Percentiles rank a stretch among this genome's conserved stretches.
These are phyloP conservation scores for Alouatta palliata DNA, from an alignment of 2,113 vertebrate genomes.

Conservation along the genomic window DNA sequence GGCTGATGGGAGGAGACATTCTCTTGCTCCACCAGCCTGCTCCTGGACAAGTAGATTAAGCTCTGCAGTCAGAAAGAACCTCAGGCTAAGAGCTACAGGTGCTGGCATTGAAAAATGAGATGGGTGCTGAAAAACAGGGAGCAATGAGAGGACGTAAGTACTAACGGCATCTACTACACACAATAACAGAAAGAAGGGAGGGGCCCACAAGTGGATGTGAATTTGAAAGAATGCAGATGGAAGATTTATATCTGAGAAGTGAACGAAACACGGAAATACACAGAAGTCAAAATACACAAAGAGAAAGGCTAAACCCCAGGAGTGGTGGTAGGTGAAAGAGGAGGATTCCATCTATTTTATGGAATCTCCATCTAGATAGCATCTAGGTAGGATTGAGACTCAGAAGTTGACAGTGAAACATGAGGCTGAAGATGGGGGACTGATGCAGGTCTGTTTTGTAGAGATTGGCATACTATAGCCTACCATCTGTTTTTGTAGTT, in stretches of 20 bases:
- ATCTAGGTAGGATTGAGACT: neutral
- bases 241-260: neutral
- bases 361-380: neutral
- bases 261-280: neutral
- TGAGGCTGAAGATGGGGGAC: neutral
- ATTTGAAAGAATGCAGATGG: neutral
- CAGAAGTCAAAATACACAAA: neutral
- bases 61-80: neutral
- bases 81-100: neutral
- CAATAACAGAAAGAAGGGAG: neutral
- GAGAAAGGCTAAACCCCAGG: neutral
- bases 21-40: neutral
- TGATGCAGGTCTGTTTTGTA: neutral
- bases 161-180: neutral
- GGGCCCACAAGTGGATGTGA: neutral
- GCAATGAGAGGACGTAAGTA: neutral
- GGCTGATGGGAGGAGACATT: neutral
- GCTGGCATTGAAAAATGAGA: neutral
- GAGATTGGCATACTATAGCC: neutral
- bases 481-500: neutral
- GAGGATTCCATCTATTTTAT: neutral
- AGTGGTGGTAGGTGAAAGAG: neutral
- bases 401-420: neutral
- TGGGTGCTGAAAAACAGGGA: neutral
- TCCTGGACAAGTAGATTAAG: neutral